Percentiles rank a stretch among this genome's conserved stretches.
Conservation (phyloP, 2,888 invertebrate species). For the Celastrina argiolus region DNA sequence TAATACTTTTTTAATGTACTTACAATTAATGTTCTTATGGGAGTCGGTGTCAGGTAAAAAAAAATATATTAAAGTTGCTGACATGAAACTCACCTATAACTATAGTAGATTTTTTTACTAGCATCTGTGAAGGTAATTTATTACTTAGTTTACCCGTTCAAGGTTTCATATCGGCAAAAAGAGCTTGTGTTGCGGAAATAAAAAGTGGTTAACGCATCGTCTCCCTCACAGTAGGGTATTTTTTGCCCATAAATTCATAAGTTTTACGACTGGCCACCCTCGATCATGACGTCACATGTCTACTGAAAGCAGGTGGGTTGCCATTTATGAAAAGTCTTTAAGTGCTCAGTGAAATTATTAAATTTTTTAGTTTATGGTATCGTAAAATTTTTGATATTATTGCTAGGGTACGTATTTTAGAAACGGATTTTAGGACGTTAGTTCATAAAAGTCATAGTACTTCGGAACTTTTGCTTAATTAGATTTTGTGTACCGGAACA, state of each 20-base stretch:
- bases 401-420: not conserved
- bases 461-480: not conserved
- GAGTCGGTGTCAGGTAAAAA: no score
- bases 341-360: slow-evolving; percentile 24
- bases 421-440: not conserved
- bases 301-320: slow-evolving; percentile 42
- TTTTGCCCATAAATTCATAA: slow-evolving; percentile 59
- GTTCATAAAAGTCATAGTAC: not conserved
- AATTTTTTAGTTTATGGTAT: slow-evolving; percentile 25
- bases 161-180: slow-evolving; percentile 8
- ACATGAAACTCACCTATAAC: no score
- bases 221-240: slow-evolving; percentile 44
- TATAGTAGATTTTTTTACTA: not conserved
- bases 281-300: slow-evolving; percentile 48
- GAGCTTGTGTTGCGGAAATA: slow-evolving; percentile 22
- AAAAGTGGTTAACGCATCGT: slow-evolving; percentile 30
- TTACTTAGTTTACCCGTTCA: not conserved
- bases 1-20: no score
- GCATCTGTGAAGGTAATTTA: not conserved
- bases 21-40: no score
- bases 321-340: slow-evolving; percentile 28
- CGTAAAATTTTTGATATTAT: slow-evolving; percentile 21
- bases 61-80: no score
- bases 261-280: slow-evolving; percentile 43
- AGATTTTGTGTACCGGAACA: no score